A percentile compares a stretch with the other conserved stretches of the same genome.
phyloP scores from a whole-genome alignment of 1,140 invertebrate genomes.

The Tribolium madens region DNA sequence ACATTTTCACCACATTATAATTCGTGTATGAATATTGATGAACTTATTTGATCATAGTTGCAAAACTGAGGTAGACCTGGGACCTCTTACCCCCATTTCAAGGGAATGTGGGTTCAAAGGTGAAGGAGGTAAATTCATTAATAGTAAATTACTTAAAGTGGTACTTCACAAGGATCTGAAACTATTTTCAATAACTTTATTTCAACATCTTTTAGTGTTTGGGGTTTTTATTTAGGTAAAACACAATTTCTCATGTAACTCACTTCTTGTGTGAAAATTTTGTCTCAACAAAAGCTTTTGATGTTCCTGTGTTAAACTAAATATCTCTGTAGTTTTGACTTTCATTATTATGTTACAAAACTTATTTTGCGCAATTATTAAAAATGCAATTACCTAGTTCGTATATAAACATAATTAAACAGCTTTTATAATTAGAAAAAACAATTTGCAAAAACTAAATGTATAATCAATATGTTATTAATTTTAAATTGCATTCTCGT shows the following conservation, averaged over 20 bases:
- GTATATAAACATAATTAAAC: too few relatives aligned
- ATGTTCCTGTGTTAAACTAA: not conserved
- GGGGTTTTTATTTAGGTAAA: not conserved
- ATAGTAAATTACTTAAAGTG: not conserved
- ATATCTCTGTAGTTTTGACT: not conserved
- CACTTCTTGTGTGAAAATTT: not conserved
- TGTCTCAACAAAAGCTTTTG: not conserved
- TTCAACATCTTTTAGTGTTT: not conserved
- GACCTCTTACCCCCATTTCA: not conserved
- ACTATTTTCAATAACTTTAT: not conserved
- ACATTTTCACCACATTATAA: not conserved
- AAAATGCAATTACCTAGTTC: too few relatives aligned
- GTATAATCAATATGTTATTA: too few relatives aligned
- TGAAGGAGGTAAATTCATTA: conserved; percentile 17
- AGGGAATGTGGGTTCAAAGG: not conserved
- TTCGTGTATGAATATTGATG: not conserved
- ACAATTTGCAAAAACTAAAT: too few relatives aligned
- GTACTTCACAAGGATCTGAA: not conserved
- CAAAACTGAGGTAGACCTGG: not conserved
- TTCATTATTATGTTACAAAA: too few relatives aligned
- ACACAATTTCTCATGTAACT: not conserved
- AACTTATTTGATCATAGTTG: not conserved
- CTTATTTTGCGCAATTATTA: too few relatives aligned
- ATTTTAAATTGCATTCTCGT: too few relatives aligned
- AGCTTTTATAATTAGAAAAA: too few relatives aligned